Base-by-base conservation (phyloP, 1,140 invertebrate species). In the Nautilus pompilius region DNA sequence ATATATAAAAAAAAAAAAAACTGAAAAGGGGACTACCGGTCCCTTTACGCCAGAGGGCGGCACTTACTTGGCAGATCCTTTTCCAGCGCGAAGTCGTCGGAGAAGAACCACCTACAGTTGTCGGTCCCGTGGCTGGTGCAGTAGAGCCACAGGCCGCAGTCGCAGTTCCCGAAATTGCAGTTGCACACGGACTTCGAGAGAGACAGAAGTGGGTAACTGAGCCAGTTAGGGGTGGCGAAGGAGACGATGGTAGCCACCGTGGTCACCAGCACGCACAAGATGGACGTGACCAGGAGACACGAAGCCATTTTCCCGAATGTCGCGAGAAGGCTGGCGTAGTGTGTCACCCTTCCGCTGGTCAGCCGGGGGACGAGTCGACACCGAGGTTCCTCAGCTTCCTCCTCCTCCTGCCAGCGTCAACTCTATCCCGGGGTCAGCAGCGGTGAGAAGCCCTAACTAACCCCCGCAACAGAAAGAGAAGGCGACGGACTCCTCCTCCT, bases 171-270 rank as follows among this genome's bases (percentile, higher is more conserved):
- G 13, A 55, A 45, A 0, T 3, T 1, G 63, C 72, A 75, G 1
- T 62, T 28, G 56, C 73, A 76, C 5, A 71, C 36, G 5, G n/a
- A 29, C 2, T 58, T 58, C 1, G 28, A 10, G 0, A 63, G 45
- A 13, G 65, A 48, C 0, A 22, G 15, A 34, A 34, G 53, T 34
- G 62, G 61, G 53, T 76, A 75, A 53, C 66, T 69, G 8, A 77
- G 53, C 77, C 77, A 79, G 51, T 79, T 77, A 15, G 77, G 77
- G 10, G 74, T 77, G 15, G 77, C 70, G 63, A 79, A 79, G 2
- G 75, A 71, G 24, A 79, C 77, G 20, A 79, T 79, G 45, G 71
- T 73, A 8, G 71, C 75, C 5, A 79, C 77, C 20, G 75, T 74
- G 4, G 77, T 76, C 24, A 79, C 66, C 30, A 79, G 63, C 22